Percentiles rank a stretch among this genome's conserved stretches.
Conservation (phyloP, 2,797 vertebrate genomes). For the Sternotherus odoratus region DNA sequence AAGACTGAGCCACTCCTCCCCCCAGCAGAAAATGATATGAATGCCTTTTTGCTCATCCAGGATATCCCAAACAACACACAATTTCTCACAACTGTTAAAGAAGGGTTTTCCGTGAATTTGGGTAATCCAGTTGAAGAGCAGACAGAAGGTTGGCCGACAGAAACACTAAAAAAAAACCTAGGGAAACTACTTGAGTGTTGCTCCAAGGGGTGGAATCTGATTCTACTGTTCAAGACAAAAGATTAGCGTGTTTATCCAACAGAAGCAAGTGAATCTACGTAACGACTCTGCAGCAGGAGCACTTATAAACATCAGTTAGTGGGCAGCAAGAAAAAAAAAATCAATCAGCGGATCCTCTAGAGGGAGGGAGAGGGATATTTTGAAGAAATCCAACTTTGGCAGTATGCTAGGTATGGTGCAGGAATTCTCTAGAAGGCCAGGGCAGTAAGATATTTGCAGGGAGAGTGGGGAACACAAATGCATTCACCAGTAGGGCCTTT, state of each 20-base stretch:
- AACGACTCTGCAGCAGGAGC: not conserved
- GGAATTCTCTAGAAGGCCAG: not conserved
- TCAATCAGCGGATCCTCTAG: slow-evolving; percentile 38
- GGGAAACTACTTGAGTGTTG: not conserved
- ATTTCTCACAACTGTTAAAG: slow-evolving; percentile 14
- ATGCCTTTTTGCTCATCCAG: slow-evolving; percentile 33
- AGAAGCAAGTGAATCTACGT: slow-evolving; percentile 51
- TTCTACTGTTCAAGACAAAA: slow-evolving; percentile 16
- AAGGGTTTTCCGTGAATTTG: slow-evolving; percentile 64
- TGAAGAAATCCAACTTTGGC: not conserved
- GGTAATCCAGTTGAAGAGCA: slow-evolving; percentile 65
- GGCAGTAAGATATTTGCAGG: not conserved
- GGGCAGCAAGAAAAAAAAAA: slow-evolving; percentile 6
- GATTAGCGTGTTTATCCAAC: slow-evolving; percentile 57
- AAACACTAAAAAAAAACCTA: slow-evolving; percentile 21
- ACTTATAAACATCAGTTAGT: not conserved
- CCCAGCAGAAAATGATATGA: slow-evolving; percentile 33
- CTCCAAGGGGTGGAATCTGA: slow-evolving; percentile 42
- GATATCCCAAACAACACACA: not conserved
- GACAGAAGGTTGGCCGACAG: slow-evolving; percentile 28
- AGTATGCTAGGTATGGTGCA: not conserved
- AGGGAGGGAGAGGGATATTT: slow-evolving; percentile 16
- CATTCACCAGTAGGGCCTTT: slow-evolving; percentile 8
- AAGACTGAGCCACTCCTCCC: not conserved
- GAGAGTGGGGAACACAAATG: not conserved